A percentile compares a stretch with the other conserved stretches of the same genome.
Conservation (phyloP, 2,888 invertebrate species). For the Diarsia mendica region DNA sequence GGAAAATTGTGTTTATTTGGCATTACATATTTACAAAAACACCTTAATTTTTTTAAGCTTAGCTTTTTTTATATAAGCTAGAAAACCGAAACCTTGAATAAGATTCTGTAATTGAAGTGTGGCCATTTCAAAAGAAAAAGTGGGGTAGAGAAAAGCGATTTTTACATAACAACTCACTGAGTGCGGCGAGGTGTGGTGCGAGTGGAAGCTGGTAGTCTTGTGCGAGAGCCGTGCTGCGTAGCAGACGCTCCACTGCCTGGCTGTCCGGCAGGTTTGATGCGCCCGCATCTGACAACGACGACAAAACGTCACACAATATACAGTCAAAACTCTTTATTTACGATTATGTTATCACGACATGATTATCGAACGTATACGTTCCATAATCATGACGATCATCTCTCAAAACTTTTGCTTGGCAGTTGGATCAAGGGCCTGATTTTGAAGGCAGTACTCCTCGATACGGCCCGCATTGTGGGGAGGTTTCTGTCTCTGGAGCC, state of each 20-base stretch:
- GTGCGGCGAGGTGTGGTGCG: slow-evolving; percentile 88
- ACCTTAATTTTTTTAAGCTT: too few relatives aligned
- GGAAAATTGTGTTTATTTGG: too few relatives aligned
- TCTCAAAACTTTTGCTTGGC: too few relatives aligned
- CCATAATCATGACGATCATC: too few relatives aligned
- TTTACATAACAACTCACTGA: slow-evolving; percentile 88
- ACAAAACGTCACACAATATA: slow-evolving; percentile 1
- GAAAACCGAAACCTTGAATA: background rate
- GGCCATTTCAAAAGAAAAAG: background rate
- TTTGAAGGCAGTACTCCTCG: too few relatives aligned
- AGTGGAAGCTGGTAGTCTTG: slow-evolving; percentile 88
- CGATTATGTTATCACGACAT: background rate
- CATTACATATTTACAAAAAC: too few relatives aligned
- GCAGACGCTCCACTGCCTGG: slow-evolving; percentile 87
- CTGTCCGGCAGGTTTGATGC: slow-evolving; percentile 85
- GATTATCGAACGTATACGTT: background rate
- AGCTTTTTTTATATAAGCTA: too few relatives aligned
- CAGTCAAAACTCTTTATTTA: background rate
- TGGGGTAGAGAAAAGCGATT: slow-evolving; percentile 61
- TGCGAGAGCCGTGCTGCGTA: slow-evolving; percentile 85
- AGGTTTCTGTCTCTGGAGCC: too few relatives aligned
- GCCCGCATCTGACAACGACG: slow-evolving; percentile 78
- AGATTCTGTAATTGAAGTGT: background rate
- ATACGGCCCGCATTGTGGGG: too few relatives aligned
- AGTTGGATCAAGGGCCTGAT: too few relatives aligned